Base-by-base conservation (phyloP, 2,797 vertebrate species). In the Danionella dracula region DNA sequence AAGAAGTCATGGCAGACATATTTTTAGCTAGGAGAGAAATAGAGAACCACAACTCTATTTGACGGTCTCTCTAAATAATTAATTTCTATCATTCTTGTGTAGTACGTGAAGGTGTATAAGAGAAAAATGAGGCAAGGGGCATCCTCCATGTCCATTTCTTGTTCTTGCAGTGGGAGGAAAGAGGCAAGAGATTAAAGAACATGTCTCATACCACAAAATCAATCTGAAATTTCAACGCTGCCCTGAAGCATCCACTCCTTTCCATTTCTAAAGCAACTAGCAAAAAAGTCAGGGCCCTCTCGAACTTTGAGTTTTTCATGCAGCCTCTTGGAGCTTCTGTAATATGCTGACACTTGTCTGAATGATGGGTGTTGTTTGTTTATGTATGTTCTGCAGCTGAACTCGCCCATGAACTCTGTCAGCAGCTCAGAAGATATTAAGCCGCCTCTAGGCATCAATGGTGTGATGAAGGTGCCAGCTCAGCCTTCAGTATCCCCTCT, bases 361-460 rank as follows among this genome's bases (percentile, higher is more conserved):
- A 76, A 71, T 72, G 49, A 54, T 55, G 34, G 41, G 23, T 73
- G 60, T 57, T 46, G 16, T 87, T 80, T 85, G 68, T 84, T 80
- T 84, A 77, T 83, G 80, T 78, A 82, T 82, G 81, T 84, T 79
- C 88, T 90, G 42, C 89, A 99, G 96, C 88, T 99, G 79, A 96
- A 89, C 88, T 97, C 96, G 0, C 93, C 96, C 65, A 96, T 99
- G 95, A 96, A 96, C 88, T 93, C 95, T 0, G 88, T 98, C 81
- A 98, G 93, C 89, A 96, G 95, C 86, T 92, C 93, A 4, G 97
- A 99, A 86, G 97, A 99, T 82, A 95, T 99, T 60, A 99, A 99
- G 74, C 97, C 97, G 27, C 97, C 95, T 1, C 83, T 96, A 80
- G 97, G 97, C 64, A 89, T 99, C 79, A 98, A 99, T 20, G 96